phyloP scores from a whole-genome alignment of 2,113 vertebrate genomes.

The Eulemur rufifrons region DNA sequence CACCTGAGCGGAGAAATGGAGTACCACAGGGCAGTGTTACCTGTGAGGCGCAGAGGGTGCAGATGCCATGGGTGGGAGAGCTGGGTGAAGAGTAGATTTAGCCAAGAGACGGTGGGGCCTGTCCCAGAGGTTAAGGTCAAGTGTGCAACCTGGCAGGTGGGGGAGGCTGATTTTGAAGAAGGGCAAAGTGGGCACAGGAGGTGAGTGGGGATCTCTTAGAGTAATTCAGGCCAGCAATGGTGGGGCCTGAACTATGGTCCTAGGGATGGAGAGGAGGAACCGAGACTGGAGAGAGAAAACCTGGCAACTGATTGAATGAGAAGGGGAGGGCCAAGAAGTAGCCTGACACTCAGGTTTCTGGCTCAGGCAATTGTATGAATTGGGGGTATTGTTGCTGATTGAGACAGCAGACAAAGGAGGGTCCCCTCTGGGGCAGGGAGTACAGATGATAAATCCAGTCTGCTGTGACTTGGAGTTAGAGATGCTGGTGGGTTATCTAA shows the following conservation, averaged over 20 bases:
- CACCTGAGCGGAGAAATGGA: background rate
- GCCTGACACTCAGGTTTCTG: background rate
- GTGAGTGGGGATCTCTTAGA: background rate
- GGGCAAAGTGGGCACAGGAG: too few relatives aligned
- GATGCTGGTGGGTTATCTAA: background rate
- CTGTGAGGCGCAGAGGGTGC: background rate
- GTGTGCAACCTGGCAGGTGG: background rate
- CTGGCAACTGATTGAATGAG: background rate
- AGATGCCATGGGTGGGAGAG: background rate
- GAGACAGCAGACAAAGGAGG: background rate
- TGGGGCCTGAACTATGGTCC: background rate
- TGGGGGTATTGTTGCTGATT: background rate
- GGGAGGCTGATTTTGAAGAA: background rate
- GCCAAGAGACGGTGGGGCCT: background rate
- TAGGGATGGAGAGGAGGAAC: background rate
- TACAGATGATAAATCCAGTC: background rate
- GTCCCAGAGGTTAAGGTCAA: background rate
- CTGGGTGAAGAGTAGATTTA: background rate
- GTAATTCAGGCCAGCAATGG: background rate
- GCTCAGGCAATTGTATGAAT: rapidly evolving
- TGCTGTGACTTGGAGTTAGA: background rate
- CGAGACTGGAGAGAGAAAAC: background rate
- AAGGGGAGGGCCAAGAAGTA: background rate
- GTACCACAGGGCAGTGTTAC: too few relatives aligned
- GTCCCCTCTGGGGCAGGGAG: background rate